Base-by-base conservation (phyloP, 2,797 vertebrate species). In the Ateles fusciceps region DNA sequence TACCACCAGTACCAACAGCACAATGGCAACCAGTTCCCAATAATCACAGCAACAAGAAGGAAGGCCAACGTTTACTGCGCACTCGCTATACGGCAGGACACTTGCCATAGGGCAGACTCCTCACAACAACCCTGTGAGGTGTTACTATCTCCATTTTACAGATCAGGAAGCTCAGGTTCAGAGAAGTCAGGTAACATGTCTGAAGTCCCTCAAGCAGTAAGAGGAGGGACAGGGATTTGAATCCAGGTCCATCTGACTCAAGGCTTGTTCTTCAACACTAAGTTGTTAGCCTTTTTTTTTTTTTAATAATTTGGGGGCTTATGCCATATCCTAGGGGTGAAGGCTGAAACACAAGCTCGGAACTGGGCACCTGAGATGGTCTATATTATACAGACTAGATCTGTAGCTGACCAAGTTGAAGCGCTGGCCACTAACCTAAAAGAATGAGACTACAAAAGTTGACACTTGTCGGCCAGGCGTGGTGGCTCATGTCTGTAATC, bases 221-320 rank as follows among this genome's bases (percentile, higher is more conserved):
- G 24, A 0, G 12, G 14, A 72, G 24, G 57, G 2, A 36, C 3
- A 39, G 42, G 17, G 71, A 80, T 61, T 72, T 76, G 42, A 91
- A 59, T 39, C 36, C 61, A 52, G 59, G 79, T 36, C 57, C 22
- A 50, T 28, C 26, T 91, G 72, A 87, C 33, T 79, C 0, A 1
- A 86, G 46, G n/a, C 44, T 79, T 76, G 1, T 46, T 96, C 74
- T 86, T 36, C 95, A 84, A 88, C 33, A 92, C 22, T 10, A 48
- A 79, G 26, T 24, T 42, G 22, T 57, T 19, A 79, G 39, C 21
- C 24, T 30, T 76, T 78, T 76, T 61, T 19, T 46, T 46, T 46
- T 46, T 46, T 50, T 48, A 9, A 64, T 39, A 59, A 46, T 52
- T 28, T n/a, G 36, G 74, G 12, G 46, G 22, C n/a, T 39, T 78